These are phyloP conservation scores for Campoplex nolae DNA, from an alignment of 2,888 invertebrate species.

Conservation along the genomic window DNA sequence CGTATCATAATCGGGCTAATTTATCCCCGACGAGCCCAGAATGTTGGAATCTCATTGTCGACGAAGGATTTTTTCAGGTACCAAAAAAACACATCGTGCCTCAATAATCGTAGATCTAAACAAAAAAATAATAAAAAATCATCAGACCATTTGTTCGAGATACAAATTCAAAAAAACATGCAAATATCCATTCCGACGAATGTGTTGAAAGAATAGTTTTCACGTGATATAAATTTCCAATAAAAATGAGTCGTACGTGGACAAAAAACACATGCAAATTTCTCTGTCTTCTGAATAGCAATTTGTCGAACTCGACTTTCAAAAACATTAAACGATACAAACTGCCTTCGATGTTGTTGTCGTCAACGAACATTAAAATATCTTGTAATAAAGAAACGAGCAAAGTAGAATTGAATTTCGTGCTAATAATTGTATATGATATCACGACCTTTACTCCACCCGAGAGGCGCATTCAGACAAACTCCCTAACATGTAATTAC, in stretches of 20 bases:
- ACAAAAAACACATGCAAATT: neutral
- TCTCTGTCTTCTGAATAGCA: neutral
- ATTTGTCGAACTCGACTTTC: neutral
- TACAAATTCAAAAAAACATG: neutral
- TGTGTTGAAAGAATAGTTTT: neutral
- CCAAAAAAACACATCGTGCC: neutral
- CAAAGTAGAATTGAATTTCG: slow-evolving; percentile 61
- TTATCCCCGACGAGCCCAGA: slow-evolving; percentile 74
- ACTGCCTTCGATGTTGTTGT: slow-evolving; percentile 9
- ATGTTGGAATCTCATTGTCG: slow-evolving; percentile 82
- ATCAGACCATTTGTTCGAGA: neutral
- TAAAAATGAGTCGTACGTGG: neutral
- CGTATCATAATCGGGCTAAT: slow-evolving; percentile 69
- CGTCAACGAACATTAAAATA: slow-evolving; percentile 22
- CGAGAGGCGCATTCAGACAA: slow-evolving; percentile 59
- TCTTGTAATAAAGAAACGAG: slow-evolving; percentile 14
- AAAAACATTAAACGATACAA: neutral
- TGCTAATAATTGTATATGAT: slow-evolving; percentile 71
- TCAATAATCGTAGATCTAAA: neutral
- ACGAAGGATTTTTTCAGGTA: slow-evolving; percentile 77
- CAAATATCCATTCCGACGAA: neutral
- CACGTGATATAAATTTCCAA: neutral
- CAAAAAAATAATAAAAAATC: neutral
- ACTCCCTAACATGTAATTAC: slow-evolving; percentile 75
- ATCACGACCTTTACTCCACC: slow-evolving; percentile 68